Evolutionary conservation across 2,888 invertebrate genomes (phyloP).

Genomic region (Drosophila acutilabella): DNA sequence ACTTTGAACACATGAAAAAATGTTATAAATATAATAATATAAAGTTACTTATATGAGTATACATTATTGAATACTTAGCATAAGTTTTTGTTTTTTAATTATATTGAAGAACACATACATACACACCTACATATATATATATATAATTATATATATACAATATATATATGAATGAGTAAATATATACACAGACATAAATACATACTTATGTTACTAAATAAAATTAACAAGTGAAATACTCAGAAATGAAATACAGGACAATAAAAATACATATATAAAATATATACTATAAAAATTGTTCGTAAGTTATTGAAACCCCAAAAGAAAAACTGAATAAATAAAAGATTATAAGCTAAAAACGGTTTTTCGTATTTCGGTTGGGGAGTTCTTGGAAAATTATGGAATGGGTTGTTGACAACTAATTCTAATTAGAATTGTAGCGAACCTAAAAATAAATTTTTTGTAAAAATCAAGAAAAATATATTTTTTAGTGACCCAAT

Average conservation of each 20-base stretch:
- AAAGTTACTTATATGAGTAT: constrained; percentile 32
- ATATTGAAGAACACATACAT: constrained; percentile 15
- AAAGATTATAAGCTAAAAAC: constrained; percentile 8
- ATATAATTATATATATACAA: constrained; percentile 6
- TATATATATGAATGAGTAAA: constrained; percentile 22
- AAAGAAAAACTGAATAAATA: constrained; percentile 25
- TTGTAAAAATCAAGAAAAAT: no score
- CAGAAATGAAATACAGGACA: constrained; percentile 71
- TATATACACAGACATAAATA: constrained; percentile 15
- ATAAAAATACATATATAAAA: constrained; percentile 55
- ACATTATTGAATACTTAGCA: constrained; percentile 22
- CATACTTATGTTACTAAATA: constrained; percentile 29
- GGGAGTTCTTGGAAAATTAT: no score
- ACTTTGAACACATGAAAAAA: constrained; percentile 3
- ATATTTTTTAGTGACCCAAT: no score
- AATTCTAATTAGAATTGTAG: no score
- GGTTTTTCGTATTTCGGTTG: not conserved
- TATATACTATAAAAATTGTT: constrained; percentile 50
- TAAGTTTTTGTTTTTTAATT: constrained; percentile 34
- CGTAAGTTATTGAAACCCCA: constrained; percentile 50
- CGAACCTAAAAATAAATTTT: no score
- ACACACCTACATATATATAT: constrained; percentile 7
- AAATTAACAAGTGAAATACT: constrained; percentile 62
- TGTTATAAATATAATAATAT: constrained; percentile 10
- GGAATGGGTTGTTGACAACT: no score